Base-by-base conservation (phyloP, 2,797 vertebrate genomes). In the Pipistrellus kuhlii region DNA sequence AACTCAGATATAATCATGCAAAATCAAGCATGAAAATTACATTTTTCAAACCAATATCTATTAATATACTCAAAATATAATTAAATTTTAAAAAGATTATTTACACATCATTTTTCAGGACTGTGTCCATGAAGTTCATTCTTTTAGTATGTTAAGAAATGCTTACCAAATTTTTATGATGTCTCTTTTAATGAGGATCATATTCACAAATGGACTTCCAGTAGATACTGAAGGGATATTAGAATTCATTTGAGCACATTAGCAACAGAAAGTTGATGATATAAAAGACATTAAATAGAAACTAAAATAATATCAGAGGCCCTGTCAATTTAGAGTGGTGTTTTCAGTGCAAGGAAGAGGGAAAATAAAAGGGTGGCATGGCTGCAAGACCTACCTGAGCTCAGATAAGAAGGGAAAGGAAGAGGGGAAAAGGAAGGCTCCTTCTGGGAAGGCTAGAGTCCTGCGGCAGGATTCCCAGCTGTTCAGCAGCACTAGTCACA, bases 211-310 rank as follows among this genome's bases (percentile, higher is more conserved):
- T n/a, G 14, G 32, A 3, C 10, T 91, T 92, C 51, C n/a, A 46
- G 18, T 20, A 46, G 41, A 80, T 59, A 66, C 14, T 30, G 27
- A 90, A 77, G 35, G 23, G 44, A 35, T 92, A 76, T 10, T 86
- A 18, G 86, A 84, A 86, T 88, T 85, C 55, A 81, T 88, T 78
- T 88, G 18, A 89, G 27, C 59, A 73, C 23, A 35, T 72, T 69
- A 82, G 80, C n/a, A 55, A 62, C 20, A n/a, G 20, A 44, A 95
- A 91, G 18, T 21, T 72, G 53, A 77, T 77, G 20, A 13, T 35
- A 20, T 48, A 20, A 92, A 82, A 41, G 20, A 55, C 21, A 59
- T 44, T 84, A 77, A 69, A 86, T 75, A 41, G 62, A 62, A 93
- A 71, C 23, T 86, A 57, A 59, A 68, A 32, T 30, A 38, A 21